Evolutionary conservation across 1,140 invertebrate genomes (phyloP).

Genomic region (Magallana ariakensis): DNA sequence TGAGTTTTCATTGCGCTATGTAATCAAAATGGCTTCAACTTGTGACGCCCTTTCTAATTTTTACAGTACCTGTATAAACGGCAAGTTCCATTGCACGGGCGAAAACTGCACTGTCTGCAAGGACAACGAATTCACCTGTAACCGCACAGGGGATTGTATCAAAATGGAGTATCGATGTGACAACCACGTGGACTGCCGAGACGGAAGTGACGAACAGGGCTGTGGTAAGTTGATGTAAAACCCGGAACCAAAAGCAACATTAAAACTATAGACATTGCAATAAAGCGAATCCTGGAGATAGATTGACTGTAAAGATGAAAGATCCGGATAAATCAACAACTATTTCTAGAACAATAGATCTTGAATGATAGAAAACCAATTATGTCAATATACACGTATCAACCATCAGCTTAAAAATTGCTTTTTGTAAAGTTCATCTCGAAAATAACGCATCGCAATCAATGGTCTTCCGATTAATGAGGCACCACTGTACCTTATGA

Average conservation of each 20-base stretch:
- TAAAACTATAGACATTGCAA: not conserved
- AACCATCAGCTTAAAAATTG: too few relatives aligned
- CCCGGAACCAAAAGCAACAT: not conserved
- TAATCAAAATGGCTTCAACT: too few relatives aligned
- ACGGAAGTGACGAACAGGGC: constrained; percentile 74
- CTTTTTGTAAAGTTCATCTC: too few relatives aligned
- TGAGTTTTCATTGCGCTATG: too few relatives aligned
- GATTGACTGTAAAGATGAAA: not conserved
- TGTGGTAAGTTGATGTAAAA: constrained; percentile 68
- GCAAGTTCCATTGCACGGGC: constrained; percentile 53
- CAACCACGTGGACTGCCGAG: constrained; percentile 71
- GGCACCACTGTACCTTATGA: too few relatives aligned
- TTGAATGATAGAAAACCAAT: too few relatives aligned
- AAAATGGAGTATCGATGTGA: constrained; percentile 69
- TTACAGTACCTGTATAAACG: constrained; percentile 50
- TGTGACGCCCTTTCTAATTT: not conserved
- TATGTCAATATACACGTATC: too few relatives aligned
- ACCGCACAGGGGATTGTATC: constrained; percentile 71
- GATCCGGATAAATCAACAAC: too few relatives aligned
- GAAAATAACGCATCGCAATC: too few relatives aligned
- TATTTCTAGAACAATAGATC: too few relatives aligned
- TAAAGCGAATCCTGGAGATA: not conserved
- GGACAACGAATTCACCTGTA: constrained; percentile 80
- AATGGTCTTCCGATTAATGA: too few relatives aligned
- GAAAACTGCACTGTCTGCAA: constrained; percentile 61